Evolutionary conservation across 1,140 invertebrate species (phyloP).

Genomic region (Hestina assimilis): DNA sequence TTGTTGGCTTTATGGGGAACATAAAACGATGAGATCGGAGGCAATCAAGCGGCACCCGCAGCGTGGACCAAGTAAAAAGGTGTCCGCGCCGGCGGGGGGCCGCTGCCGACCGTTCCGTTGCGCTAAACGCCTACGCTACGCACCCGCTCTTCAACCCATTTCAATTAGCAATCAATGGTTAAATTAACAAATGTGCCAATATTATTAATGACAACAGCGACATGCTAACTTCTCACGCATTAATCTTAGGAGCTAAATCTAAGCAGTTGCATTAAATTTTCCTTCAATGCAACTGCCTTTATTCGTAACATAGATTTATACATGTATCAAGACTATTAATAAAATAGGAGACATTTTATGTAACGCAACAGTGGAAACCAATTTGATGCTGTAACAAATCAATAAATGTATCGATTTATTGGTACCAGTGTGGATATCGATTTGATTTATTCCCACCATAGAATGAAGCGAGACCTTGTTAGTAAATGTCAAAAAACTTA

Average conservation of each 20-base stretch:
- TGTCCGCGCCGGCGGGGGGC: constrained; percentile 63
- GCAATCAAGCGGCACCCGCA: constrained; percentile 74
- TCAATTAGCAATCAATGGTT: constrained; percentile 71
- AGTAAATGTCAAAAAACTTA: constrained; percentile 70
- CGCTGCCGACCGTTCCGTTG: constrained; percentile 40
- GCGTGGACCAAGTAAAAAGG: constrained; percentile 69
- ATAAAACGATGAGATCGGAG: constrained; percentile 76
- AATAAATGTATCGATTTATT: constrained; percentile 77
- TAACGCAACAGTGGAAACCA: constrained; percentile 70
- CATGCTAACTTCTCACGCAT: constrained; percentile 7
- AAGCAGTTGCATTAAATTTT: not conserved
- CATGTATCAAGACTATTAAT: constrained; percentile 9
- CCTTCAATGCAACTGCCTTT: no score
- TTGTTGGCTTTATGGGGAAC: constrained; percentile 75
- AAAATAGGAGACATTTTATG: constrained; percentile 44
- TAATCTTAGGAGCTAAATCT: not conserved
- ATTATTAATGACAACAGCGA: constrained; percentile 23
- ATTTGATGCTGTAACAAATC: constrained; percentile 77
- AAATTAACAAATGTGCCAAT: constrained; percentile 52
- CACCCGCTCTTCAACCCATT: constrained; percentile 58
- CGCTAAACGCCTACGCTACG: constrained; percentile 62
- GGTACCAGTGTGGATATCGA: constrained; percentile 72
- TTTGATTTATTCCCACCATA: constrained; percentile 70
- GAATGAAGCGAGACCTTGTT: constrained; percentile 69
- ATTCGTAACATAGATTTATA: no score